Percentiles rank a stretch among this genome's conserved stretches.
phyloP scores from a whole-genome alignment of 2,888 invertebrate genomes.

The Oligia fasciuncula region DNA sequence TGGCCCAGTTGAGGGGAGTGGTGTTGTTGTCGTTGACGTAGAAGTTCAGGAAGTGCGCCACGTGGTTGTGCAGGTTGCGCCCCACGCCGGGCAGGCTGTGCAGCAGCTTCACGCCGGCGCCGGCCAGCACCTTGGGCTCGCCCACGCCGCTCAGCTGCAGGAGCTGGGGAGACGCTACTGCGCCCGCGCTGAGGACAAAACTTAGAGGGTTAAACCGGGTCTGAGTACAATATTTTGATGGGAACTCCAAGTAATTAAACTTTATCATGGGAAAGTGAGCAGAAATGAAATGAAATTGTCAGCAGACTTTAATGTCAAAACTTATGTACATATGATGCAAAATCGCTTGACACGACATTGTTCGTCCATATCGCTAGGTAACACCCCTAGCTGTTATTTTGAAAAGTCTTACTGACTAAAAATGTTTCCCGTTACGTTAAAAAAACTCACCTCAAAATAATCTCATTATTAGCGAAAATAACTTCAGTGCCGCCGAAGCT shows the following conservation, averaged over 20 bases:
- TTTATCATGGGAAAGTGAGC: background rate
- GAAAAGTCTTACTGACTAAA: too few relatives aligned
- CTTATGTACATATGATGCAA: background rate
- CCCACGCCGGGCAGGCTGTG: conserved; percentile 95
- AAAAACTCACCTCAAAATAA: conserved; percentile 89
- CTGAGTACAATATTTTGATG: background rate
- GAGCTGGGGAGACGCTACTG: conserved; percentile 98
- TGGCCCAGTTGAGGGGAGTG: conserved; percentile 96
- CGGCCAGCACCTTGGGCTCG: conserved; percentile 92
- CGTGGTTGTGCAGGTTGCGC: conserved; percentile 96
- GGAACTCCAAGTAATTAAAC: background rate
- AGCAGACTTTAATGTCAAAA: background rate
- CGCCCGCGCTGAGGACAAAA: conserved; percentile 91
- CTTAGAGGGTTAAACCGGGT: background rate
- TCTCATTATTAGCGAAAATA: conserved; percentile 92
- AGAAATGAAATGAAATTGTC: background rate
- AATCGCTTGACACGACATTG: background rate
- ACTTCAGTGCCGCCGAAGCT: conserved; percentile 89
- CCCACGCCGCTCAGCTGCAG: conserved; percentile 97
- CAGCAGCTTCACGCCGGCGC: conserved; percentile 91
- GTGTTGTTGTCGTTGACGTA: conserved; percentile 95
- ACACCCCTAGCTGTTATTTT: background rate
- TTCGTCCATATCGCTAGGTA: background rate
- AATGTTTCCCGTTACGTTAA: background rate
- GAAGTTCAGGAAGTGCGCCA: conserved; percentile 94